Conservation (phyloP, 2,797 vertebrate genomes). For the Chelidonichthys spinosus region DNA sequence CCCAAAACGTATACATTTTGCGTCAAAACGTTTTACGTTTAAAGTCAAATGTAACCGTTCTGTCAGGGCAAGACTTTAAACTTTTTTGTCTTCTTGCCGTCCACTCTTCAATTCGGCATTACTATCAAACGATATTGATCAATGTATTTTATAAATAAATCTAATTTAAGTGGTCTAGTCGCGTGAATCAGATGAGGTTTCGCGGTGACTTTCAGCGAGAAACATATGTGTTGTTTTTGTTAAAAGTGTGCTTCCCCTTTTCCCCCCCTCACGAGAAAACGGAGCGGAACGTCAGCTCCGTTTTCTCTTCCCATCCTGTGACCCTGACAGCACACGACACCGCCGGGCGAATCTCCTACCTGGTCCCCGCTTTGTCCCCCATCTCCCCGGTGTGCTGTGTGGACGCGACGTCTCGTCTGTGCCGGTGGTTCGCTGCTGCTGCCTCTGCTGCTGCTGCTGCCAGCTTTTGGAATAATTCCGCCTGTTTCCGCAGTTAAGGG, state of each 20-base stretch:
- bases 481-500: slow-evolving; percentile 27
- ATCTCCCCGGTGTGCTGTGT: slow-evolving; percentile 13
- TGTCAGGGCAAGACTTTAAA: not conserved
- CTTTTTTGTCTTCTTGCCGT: not conserved
- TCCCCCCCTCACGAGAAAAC: not conserved
- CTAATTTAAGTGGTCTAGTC: not conserved
- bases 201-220: no score
- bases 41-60: not conserved
- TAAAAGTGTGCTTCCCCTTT: not conserved
- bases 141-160: not conserved
- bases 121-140: not conserved
- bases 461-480: not conserved
- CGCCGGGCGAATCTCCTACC: slow-evolving; percentile 4
- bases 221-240: not conserved
- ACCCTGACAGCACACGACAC: not conserved
- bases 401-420: not conserved
- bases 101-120: not conserved
- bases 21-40: not conserved
- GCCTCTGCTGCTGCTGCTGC: not conserved
- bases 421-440: not conserved
- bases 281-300: not conserved
- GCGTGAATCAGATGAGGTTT: not conserved
- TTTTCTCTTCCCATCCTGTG: not conserved
- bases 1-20: not conserved
- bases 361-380: slow-evolving; percentile 56